Conservation (phyloP, 2,797 vertebrate species). For the Melanogrammus aeglefinus region DNA sequence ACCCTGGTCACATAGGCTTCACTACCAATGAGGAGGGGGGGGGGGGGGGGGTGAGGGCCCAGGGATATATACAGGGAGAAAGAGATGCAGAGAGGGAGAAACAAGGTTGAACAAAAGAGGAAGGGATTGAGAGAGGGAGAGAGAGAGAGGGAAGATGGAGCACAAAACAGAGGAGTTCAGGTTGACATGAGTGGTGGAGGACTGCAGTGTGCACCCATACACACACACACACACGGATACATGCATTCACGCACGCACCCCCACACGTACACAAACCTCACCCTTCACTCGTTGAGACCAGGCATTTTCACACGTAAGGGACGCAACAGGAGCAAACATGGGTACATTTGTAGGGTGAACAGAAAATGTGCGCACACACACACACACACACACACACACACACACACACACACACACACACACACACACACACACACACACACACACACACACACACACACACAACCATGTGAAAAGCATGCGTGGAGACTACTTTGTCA, state of each 20-base stretch:
- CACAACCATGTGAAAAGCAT: slow-evolving; percentile 34
- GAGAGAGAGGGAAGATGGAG: slow-evolving; percentile 39
- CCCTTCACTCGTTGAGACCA: no score
- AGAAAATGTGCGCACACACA: slow-evolving; percentile 17
- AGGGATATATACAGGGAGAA: slow-evolving; percentile 11
- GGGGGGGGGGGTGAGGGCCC: slow-evolving; percentile 16
- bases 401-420: slow-evolving; percentile 38
- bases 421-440: slow-evolving; percentile 22
- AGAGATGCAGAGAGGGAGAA: slow-evolving; percentile 44
- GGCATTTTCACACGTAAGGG: slow-evolving; percentile 12
- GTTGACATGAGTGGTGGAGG: slow-evolving; percentile 43
- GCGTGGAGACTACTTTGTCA: slow-evolving; percentile 73
- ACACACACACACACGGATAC: slow-evolving; percentile 13
- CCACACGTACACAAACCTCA: not conserved
- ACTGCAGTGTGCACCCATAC: slow-evolving; percentile 37
- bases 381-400: slow-evolving; percentile 36
- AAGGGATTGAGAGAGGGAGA: slow-evolving; percentile 30
- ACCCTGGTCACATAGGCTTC: slow-evolving; percentile 76
- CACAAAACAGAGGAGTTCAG: slow-evolving; percentile 42
- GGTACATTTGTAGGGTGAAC: slow-evolving; percentile 28
- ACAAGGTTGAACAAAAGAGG: slow-evolving; percentile 55
- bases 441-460: slow-evolving; percentile 25
- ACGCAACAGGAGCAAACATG: slow-evolving; percentile 21
- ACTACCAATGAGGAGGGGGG: slow-evolving; percentile 75
- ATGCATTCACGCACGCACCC: not conserved